These are phyloP conservation scores for Felis catus DNA, from an alignment of 2,113 vertebrate genomes.

Conservation along the genomic window DNA sequence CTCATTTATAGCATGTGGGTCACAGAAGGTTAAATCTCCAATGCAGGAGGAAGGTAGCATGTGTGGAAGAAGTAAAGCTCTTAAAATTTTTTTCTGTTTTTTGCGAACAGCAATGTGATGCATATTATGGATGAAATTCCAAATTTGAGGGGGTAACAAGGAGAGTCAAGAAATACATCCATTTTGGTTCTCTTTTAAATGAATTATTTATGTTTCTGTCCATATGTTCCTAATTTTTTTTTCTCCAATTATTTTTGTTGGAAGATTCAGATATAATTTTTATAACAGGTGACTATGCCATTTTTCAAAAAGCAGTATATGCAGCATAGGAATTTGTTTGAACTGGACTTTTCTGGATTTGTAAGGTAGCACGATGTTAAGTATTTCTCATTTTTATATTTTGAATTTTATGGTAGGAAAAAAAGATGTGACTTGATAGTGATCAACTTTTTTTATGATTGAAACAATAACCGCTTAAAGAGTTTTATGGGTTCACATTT, in stretches of 20 bases:
- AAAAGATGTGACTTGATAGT: neutral
- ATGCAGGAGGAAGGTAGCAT: neutral
- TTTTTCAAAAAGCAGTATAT: neutral
- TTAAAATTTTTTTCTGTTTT: neutral
- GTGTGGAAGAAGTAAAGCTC: neutral
- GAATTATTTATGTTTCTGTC: neutral
- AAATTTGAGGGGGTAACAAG: neutral
- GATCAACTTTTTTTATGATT: neutral
- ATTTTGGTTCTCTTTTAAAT: neutral
- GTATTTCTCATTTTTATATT: neutral
- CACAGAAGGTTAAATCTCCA: neutral
- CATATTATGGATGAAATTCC: neutral
- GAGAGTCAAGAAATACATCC: neutral
- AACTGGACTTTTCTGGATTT: neutral
- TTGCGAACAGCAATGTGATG: neutral
- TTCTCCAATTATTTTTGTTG: slow-evolving; percentile 22
- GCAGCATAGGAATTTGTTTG: neutral
- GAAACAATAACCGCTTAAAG: neutral
- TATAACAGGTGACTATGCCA: neutral
- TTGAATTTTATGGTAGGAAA: neutral
- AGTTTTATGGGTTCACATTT: neutral
- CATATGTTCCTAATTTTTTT: slow-evolving; percentile 26
- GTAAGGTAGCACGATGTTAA: neutral
- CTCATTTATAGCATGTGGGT: slow-evolving; percentile 24
- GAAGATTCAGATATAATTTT: slow-evolving; percentile 13